Evolutionary conservation across 2,888 invertebrate species (phyloP), one percentile per base, ranked within the genome.

Genomic region (Nezara viridula): DNA sequence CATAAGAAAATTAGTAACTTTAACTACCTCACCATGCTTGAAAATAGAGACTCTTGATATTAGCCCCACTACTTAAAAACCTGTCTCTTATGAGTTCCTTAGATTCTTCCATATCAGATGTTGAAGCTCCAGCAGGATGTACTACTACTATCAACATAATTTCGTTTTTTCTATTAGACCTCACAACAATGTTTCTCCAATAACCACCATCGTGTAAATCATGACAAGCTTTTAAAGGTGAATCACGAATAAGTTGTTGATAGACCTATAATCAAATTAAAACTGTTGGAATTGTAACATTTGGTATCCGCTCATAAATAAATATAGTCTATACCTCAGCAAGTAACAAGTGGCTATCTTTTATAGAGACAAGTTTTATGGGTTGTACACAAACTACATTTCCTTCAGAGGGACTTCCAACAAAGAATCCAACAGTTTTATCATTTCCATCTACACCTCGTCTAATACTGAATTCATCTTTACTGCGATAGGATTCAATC

Each of bases 131-230:
- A 93, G 88, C 89, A 37, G 92, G 92, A 91, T 92, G 91, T 52
- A 90, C 91, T 60, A 96, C 96, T 3, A 97, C 94, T 40, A 98
- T 95, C 6, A 98, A 93, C 97, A 99, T 97, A 6, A 97, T 93
- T 92, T 98, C 96, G 10, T 95, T 95, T 0, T 94, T 94, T 0
- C 95, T 92, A 90, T 94, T 93, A 16, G 92, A 94, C 21, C 95
- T 92, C 27, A 95, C 93, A 2, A 93, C 92, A 86, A 94, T 90
- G 91, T 93, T 93, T 90, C 94, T 92, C 94, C 95, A 95, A 92
- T 94, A 92, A 12, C 95, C 95, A 10, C 92, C 92, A 49, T 92
- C 94, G 92, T 98, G 97, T 90, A 95, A 95, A 90, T 96, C 96
- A 92, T 97, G 96, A 92, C 96, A 99, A 0, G 97, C 96, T 89